These are phyloP conservation scores for Leucoraja erinaceus DNA, from an alignment of 2,113 vertebrate species.

Conservation along the genomic window DNA sequence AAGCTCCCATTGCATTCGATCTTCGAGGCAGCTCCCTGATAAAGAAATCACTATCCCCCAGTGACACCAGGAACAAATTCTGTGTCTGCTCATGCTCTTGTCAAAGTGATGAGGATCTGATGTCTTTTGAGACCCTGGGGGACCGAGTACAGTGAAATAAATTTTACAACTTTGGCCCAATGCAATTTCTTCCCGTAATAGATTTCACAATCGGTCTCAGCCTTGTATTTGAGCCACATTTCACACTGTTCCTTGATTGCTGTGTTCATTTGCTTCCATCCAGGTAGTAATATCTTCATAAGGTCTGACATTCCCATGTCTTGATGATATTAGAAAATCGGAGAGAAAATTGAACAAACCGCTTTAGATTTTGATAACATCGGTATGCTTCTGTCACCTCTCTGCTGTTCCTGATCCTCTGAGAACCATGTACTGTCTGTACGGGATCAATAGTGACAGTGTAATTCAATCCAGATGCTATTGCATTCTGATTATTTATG, in stretches of 20 bases:
- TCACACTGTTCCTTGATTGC: not conserved
- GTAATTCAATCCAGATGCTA: not conserved
- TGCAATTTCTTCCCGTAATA: constrained; percentile 31
- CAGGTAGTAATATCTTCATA: not conserved
- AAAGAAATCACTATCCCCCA: constrained; percentile 14
- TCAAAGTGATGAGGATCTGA: not conserved
- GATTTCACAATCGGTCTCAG: not conserved
- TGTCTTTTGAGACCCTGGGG: not conserved
- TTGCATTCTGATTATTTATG: not conserved
- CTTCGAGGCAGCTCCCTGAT: not conserved
- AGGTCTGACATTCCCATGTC: not conserved
- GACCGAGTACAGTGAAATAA: not conserved
- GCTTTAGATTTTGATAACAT: constrained; percentile 25
- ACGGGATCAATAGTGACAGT: not conserved
- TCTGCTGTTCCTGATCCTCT: not conserved
- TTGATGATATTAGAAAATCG: constrained; percentile 20
- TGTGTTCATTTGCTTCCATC: not conserved
- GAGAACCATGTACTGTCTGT: not conserved
- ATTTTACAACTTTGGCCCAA: constrained; percentile 34
- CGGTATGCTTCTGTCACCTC: not conserved
- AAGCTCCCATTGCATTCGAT: not conserved
- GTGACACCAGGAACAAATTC: not conserved
- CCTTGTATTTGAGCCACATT: not conserved
- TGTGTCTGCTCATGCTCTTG: not conserved
- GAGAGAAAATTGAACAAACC: constrained; percentile 3